A percentile compares a stretch with the other conserved stretches of the same genome.
These are phyloP conservation scores for Gasteruption jaculator DNA, from an alignment of 2,888 invertebrate genomes.

Conservation along the genomic window DNA sequence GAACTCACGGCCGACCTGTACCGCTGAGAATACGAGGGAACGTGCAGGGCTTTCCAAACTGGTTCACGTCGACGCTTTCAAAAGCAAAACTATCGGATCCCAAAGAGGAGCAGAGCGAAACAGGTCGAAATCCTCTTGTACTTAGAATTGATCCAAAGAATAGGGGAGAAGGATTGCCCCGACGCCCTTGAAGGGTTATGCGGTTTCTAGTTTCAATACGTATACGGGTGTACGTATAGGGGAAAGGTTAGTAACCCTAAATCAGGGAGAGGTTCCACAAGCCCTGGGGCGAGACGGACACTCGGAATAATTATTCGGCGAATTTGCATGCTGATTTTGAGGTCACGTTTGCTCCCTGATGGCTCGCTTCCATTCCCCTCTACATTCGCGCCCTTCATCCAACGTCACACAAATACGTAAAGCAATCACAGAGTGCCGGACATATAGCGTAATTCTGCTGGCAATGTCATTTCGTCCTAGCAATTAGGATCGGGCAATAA, in stretches of 20 bases:
- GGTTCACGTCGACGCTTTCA: no score
- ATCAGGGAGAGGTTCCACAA: conserved; percentile 32
- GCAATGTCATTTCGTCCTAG: conserved; percentile 37
- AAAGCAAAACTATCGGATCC: no score
- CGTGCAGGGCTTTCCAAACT: no score
- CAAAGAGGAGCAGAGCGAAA: no score
- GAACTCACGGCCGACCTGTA: no score
- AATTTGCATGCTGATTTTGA: conserved; percentile 49
- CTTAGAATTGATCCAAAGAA: no score
- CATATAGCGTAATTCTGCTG: conserved; percentile 31
- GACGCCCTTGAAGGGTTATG: no score
- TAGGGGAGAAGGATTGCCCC: no score
- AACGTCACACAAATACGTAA: conserved; percentile 21
- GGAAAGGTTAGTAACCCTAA: conserved; percentile 30
- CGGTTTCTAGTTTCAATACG: no score
- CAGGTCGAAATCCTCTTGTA: no score
- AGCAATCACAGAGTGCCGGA: conserved; percentile 31
- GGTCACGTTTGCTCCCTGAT: conserved; percentile 38
- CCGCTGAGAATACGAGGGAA: no score
- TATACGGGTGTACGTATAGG: no score
- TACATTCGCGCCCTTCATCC: conserved; percentile 12
- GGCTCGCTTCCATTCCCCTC: conserved; percentile 10
- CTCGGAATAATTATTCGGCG: conserved; percentile 46
- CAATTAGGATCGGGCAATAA: conserved; percentile 41
- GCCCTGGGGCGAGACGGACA: conserved; percentile 30